A percentile compares a stretch with the other conserved stretches of the same genome.
These are phyloP conservation scores for Alectura lathami DNA, from an alignment of 2,113 vertebrate genomes.

Conservation along the genomic window DNA sequence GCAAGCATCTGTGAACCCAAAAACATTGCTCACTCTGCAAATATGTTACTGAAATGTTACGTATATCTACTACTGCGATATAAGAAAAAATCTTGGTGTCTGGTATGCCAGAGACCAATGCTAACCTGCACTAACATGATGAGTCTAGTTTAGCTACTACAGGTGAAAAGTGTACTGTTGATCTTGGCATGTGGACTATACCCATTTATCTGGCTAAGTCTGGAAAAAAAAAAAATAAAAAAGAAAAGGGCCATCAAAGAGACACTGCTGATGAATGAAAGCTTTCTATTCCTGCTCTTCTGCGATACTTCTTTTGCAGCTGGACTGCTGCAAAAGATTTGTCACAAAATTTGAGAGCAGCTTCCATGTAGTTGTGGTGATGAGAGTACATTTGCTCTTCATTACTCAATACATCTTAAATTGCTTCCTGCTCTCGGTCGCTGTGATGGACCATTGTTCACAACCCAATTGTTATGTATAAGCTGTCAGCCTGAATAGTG, in stretches of 20 bases:
- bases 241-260: neutral
- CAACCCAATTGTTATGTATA: conserved; percentile 27
- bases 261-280: conserved; percentile 36
- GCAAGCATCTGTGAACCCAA: neutral
- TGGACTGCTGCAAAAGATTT: conserved; percentile 63
- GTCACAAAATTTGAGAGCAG: conserved; percentile 53
- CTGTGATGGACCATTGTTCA: conserved; percentile 69
- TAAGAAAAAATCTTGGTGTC: neutral
- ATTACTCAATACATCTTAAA: conserved; percentile 58
- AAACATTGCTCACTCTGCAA: neutral
- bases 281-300: conserved; percentile 52
- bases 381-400: conserved; percentile 57
- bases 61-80: neutral
- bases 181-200: neutral
- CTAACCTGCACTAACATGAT: neutral
- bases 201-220: neutral
- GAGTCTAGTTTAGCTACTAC: neutral
- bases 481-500: conserved; percentile 17
- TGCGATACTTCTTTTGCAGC: conserved; percentile 58
- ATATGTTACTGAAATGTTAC: neutral
- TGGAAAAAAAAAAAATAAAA: neutral
- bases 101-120: neutral
- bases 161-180: neutral
- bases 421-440: conserved; percentile 53
- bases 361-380: conserved; percentile 54